Percentiles rank a stretch among this genome's conserved stretches.
Conservation (phyloP, 2,797 vertebrate genomes). For the Peromyscus eremicus region DNA sequence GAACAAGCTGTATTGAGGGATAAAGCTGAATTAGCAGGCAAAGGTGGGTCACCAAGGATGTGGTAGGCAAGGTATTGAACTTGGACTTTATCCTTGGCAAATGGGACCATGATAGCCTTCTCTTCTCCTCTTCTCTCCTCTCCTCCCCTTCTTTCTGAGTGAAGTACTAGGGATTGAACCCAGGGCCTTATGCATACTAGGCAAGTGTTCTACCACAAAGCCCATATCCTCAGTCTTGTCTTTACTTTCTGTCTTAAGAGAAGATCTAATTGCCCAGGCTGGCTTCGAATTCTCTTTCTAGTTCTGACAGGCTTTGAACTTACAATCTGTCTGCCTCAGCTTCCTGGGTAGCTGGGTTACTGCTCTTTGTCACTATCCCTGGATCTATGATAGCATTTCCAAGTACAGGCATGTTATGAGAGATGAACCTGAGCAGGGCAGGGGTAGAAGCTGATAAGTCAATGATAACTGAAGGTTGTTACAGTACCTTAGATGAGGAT, state of each 20-base stretch:
- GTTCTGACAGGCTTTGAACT: neutral
- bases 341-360: neutral
- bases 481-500: neutral
- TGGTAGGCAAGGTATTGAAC: neutral
- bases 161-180: neutral
- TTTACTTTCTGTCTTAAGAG: neutral
- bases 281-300: neutral
- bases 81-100: neutral
- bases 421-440: neutral
- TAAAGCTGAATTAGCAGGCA: neutral
- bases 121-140: no score
- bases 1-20: neutral
- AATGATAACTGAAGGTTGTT: neutral
- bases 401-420: neutral
- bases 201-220: neutral
- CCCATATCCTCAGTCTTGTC: no score
- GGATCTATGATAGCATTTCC: neutral
- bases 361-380: no score
- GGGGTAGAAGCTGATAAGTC: neutral
- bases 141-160: neutral
- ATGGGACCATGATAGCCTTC: neutral
- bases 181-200: neutral
- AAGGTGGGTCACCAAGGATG: neutral
- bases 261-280: neutral
- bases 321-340: neutral